phyloP scores from a whole-genome alignment of 2,797 vertebrate genomes.

The Chloroceryle inda region DNA sequence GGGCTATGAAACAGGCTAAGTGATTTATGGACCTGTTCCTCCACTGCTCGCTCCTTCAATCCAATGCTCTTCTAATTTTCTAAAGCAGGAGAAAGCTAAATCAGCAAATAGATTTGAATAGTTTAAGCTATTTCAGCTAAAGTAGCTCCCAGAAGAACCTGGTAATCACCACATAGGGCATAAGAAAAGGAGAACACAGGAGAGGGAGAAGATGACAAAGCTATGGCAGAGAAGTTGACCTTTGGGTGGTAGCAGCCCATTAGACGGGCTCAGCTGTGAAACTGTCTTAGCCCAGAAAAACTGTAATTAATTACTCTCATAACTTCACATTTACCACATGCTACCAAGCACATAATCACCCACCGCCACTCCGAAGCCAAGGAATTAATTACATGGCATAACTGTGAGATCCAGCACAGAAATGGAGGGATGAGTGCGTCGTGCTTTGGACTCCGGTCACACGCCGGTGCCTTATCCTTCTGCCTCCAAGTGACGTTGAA shows the following conservation, averaged over 20 bases:
- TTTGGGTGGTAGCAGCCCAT: not conserved
- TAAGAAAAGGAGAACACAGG: not conserved
- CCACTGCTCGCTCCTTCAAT: not conserved
- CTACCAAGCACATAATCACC: not conserved
- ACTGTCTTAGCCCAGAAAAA: not conserved
- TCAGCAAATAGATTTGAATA: not conserved
- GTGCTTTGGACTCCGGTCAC: not conserved
- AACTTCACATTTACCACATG: not conserved
- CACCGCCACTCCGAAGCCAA: not conserved
- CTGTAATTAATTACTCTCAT: not conserved
- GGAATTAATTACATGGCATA: not conserved
- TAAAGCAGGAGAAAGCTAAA: not conserved
- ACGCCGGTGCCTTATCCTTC: not conserved
- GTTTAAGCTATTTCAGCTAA: not conserved
- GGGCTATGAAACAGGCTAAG: not conserved
- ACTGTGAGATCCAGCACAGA: not conserved
- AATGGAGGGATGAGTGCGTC: not conserved
- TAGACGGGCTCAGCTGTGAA: not conserved
- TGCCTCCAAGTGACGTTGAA: not conserved
- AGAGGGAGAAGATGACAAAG: not conserved
- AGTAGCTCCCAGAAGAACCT: not conserved
- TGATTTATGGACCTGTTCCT: not conserved
- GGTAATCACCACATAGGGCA: accelerated
- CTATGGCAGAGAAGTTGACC: not conserved
- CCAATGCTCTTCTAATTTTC: not conserved